Evolutionary conservation across 1,140 invertebrate species (phyloP), one percentile per base, ranked within the genome.

Genomic region (Drosophila dunni): DNA sequence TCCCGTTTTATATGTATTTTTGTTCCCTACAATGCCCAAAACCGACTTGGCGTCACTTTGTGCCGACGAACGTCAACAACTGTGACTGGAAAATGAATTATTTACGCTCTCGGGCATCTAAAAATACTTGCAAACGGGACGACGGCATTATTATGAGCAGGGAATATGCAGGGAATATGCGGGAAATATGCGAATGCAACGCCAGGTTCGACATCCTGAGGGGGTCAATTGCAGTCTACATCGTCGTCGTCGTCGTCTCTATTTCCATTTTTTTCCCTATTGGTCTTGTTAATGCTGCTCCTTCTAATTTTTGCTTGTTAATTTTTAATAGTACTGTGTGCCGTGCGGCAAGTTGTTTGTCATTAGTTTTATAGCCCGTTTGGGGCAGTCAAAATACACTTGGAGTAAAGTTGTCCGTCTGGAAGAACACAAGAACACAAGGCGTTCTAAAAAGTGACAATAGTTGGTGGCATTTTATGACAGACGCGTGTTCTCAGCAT

Each of bases 51-150:
- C 61, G 64, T 65, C 66, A 58, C 38, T 76, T 72, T 42, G 57
- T 54, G 72, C 38, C 76, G 63, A 79, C 69, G 80, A 85, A 73
- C 85, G 81, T 90, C 84, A 81, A 81, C 84, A 79, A 90, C 84
- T 89, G 84, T 81, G 84, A 90, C 84, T 90, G 81, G 84, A 89
- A 89, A 89, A 89, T 89, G 85, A 89, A 88, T 88, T 88, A 88
- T 88, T 84, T 89, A 89, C 84, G 84, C 80, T 60, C 80, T 60
- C 54, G 66, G 70, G 48, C 61, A 69, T 71, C 84, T 88, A 88
- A 88, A 88, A 88, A 89, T 89, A 88, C 61, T 29, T 29, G 24
- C 17, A 48, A 46, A 51, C 38, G 50, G 46, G 63, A 63, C 64
- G 42, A 44, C 63, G 44, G 33, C 61, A 54, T 51, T 67, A 68